Evolutionary conservation across 2,888 invertebrate genomes (phyloP).

Genomic region (Ochropleura leucogaster): DNA sequence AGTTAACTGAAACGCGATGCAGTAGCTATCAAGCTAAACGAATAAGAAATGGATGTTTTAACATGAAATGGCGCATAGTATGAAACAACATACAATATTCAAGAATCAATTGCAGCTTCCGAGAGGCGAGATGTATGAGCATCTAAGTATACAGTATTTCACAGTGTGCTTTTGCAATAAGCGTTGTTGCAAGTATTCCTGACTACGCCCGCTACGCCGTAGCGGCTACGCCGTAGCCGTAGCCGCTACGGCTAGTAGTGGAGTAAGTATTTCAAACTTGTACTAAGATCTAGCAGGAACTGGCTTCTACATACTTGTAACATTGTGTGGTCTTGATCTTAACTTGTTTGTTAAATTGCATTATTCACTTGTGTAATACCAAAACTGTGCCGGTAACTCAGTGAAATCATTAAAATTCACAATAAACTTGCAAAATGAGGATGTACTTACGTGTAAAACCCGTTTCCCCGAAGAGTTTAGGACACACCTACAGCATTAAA

Average conservation of each 20-base stretch:
- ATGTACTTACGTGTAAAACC: not conserved
- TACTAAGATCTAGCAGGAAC: not conserved
- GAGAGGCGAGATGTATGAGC: slow-evolving; percentile 17
- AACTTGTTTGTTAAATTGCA: slow-evolving; percentile 9
- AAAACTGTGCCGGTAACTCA: not conserved
- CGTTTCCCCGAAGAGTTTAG: not conserved
- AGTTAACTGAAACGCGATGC: not conserved
- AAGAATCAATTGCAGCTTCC: slow-evolving; percentile 32
- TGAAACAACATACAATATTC: slow-evolving; percentile 36
- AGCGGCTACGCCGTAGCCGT: not conserved
- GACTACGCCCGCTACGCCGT: slow-evolving; percentile 28
- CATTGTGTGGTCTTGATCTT: slow-evolving; percentile 12
- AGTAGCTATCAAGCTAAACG: slow-evolving; percentile 32
- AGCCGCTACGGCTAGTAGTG: not conserved
- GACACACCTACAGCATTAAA: not conserved
- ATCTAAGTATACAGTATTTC: slow-evolving; percentile 2
- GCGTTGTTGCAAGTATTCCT: not conserved
- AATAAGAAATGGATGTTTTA: slow-evolving; percentile 30
- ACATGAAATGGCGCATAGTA: slow-evolving; percentile 10
- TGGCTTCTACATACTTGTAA: not conserved
- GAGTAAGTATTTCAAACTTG: slow-evolving; percentile 32
- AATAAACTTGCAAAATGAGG: not conserved
- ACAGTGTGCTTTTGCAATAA: not conserved
- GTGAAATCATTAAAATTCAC: not conserved
- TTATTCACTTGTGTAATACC: not conserved